These are phyloP conservation scores for Dryocosmus kuriphilus DNA, from an alignment of 2,888 invertebrate genomes.

Conservation along the genomic window DNA sequence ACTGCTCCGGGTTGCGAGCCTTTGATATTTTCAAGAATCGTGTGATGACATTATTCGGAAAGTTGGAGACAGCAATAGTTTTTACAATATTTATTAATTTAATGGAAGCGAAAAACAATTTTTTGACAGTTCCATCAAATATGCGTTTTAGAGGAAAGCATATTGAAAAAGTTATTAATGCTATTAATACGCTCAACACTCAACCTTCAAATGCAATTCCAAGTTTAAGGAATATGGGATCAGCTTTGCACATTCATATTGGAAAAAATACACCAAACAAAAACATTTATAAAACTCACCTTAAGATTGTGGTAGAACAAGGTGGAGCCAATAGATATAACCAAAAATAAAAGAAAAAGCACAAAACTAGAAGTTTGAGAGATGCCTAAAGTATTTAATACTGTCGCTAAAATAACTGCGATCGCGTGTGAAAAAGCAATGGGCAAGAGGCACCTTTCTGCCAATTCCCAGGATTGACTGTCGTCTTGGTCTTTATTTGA, in stretches of 20 bases:
- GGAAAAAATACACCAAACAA: background rate
- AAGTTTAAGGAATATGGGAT: background rate
- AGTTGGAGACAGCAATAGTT: constrained; percentile 1
- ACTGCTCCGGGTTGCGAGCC: constrained; percentile 24
- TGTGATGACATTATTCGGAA: background rate
- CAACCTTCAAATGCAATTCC: constrained; percentile 23
- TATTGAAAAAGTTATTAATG: background rate
- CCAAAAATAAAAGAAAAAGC: constrained; percentile 86
- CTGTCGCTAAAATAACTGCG: constrained; percentile 86
- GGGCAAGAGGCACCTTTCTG: constrained; percentile 87
- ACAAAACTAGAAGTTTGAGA: constrained; percentile 88
- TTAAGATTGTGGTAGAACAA: constrained; percentile 92
- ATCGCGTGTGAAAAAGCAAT: constrained; percentile 89
- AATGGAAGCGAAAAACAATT: background rate
- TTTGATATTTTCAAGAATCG: constrained; percentile 13
- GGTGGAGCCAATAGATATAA: constrained; percentile 86
- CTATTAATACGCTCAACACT: constrained; percentile 21
- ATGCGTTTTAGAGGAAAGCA: background rate
- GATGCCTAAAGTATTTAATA: constrained; percentile 85
- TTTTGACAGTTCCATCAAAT: constrained; percentile 13
- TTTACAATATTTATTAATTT: background rate
- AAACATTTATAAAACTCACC: constrained; percentile 79
- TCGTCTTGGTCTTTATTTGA: constrained; percentile 72
- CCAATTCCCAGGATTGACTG: constrained; percentile 81
- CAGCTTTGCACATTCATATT: background rate